Percentiles rank a stretch among this genome's conserved stretches.
Evolutionary conservation across 2,113 vertebrate species (phyloP).

Genomic region (Mormoops blainvillei): DNA sequence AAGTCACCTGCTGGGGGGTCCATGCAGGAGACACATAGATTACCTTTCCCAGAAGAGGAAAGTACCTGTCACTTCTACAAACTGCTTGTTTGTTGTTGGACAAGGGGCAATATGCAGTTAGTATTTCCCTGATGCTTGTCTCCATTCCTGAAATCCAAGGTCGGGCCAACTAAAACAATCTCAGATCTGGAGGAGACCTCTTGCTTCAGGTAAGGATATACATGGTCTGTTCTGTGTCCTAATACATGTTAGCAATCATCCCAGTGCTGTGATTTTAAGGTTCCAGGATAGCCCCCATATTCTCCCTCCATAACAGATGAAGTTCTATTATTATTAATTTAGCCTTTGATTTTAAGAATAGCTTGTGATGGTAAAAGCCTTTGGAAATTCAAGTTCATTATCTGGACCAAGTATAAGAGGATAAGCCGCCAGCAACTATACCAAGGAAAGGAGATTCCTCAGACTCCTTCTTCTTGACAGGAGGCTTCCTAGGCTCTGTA

Average conservation of each 20-base stretch:
- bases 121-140: neutral
- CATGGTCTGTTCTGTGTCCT: neutral
- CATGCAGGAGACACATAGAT: neutral
- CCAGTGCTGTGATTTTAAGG: neutral
- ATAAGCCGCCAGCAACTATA: neutral
- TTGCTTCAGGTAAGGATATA: neutral
- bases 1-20: neutral
- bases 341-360: neutral
- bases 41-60: neutral
- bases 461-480: neutral
- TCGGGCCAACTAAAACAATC: neutral
- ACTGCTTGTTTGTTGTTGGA: neutral
- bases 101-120: neutral
- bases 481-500: neutral
- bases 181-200: too few species aligned
- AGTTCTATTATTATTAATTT: neutral
- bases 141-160: neutral
- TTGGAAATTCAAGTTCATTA: neutral
- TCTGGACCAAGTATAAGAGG: neutral
- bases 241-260: neutral
- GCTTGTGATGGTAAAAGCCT: neutral
- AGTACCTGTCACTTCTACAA: neutral
- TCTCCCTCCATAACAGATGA: neutral
- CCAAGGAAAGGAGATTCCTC: neutral
- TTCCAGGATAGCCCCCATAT: neutral